Conservation (phyloP, 2,113 vertebrate species). For the Potamarius usumacintae region DNA sequence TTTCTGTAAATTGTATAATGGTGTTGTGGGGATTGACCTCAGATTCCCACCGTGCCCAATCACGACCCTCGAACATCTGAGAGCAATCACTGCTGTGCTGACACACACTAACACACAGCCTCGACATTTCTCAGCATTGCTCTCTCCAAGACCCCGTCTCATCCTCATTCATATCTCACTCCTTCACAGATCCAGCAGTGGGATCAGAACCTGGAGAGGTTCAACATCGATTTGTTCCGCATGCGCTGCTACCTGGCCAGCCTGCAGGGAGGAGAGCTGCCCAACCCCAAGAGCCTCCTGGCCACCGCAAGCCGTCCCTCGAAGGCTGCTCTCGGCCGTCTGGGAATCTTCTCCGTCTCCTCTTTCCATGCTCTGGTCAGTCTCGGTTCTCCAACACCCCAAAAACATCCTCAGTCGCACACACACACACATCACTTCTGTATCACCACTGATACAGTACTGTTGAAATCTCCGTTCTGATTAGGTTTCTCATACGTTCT, state of each 20-base stretch:
- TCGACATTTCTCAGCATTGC: not conserved
- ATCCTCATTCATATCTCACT: not conserved
- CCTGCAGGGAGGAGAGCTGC: conserved; percentile 91
- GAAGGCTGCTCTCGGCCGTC: conserved; percentile 86
- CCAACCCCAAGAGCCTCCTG: conserved; percentile 93
- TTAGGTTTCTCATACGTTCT: no score
- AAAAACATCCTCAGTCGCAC: not conserved
- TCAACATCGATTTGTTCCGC: conserved; percentile 94
- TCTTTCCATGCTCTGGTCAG: conserved; percentile 96
- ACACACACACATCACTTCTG: not conserved
- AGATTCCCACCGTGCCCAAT: not conserved
- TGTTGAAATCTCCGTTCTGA: no score
- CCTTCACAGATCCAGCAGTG: conserved; percentile 90
- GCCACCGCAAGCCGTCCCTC: conserved; percentile 90
- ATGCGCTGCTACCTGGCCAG: conserved; percentile 95
- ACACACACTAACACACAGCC: not conserved
- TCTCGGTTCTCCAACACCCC: not conserved
- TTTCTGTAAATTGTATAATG: not conserved
- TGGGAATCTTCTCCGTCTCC: conserved; percentile 93
- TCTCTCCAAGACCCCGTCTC: conserved; percentile 1
- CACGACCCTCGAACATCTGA: conserved; percentile 37
- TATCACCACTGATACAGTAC: no score
- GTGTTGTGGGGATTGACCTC: not conserved
- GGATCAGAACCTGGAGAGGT: conserved; percentile 97
- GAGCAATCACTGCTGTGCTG: conserved; percentile 37